Evolutionary conservation across 2,797 vertebrate species (phyloP), one percentile per base, ranked within the genome.

Genomic region (Anniella stebbinsi): DNA sequence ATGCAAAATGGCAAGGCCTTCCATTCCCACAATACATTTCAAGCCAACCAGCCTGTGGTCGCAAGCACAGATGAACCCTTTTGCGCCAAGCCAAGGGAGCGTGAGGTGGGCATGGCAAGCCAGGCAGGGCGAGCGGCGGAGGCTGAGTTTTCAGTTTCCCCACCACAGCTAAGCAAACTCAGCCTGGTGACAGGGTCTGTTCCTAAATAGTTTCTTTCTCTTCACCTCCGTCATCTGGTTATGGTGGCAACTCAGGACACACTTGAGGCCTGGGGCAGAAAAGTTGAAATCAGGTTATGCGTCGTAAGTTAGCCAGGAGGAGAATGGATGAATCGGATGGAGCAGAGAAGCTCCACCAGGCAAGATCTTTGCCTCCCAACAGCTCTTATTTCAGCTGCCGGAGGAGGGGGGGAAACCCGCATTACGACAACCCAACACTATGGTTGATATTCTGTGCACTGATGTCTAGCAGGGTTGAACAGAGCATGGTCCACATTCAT

Each of bases 141-240:
- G 2, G 76, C 15, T 45, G 66, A 21, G 11, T 13, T 67, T 38
- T 15, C 36, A 57, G 4, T 4, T 30, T 9, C n/a, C 75, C 72
- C 60, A 15, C 82, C 88, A n/a, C 45, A 67, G 54, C 72, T n/a
- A 87, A 91, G 57, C 80, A 87, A 78, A 84, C 80, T 33, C 80
- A 36, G 51, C 48, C 33, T 5, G 63, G 45, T 17, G 8, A 60
- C 36, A 45, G 33, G 33, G 18, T 9, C 5, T 6, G 0, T 33
- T n/a, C n/a, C 80, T 91, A 23, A 91, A 87, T 77, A 15, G 63
- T 3, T 36, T 45, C 89, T 91, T 91, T 91, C 60, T 91, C 72
- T 67, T 30, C 72, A 7, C 15, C 70, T 78, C 72, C 45, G 23
- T 77, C 80, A 28, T 54, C 72, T 36, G 72, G 18, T 78, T 69